A percentile compares a stretch with the other conserved stretches of the same genome.
Evolutionary conservation across 2,797 vertebrate species (phyloP).

Genomic region (Chaenodraco wilsoni): DNA sequence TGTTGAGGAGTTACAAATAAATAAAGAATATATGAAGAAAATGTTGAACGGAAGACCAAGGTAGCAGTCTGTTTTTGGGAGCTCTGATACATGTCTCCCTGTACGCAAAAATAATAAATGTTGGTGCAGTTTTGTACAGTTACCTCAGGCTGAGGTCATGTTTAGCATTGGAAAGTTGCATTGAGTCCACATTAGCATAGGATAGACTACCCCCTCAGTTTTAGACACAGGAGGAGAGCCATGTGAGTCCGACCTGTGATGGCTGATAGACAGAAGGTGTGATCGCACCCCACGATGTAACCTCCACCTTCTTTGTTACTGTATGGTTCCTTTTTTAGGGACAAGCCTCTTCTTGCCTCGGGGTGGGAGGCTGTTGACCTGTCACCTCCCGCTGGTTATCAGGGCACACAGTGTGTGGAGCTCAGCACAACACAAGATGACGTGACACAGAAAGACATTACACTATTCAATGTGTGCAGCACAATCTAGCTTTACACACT

Average conservation of each 20-base stretch:
- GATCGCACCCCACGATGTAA: slow-evolving; percentile 28
- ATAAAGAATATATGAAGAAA: not conserved
- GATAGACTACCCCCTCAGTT: slow-evolving; percentile 1
- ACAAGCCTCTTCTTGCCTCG: slow-evolving; percentile 35
- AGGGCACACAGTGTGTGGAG: slow-evolving; percentile 23
- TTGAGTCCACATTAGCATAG: not conserved
- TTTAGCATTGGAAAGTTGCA: too few species aligned
- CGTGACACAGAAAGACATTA: slow-evolving; percentile 4
- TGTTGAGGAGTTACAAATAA: not conserved
- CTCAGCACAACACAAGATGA: slow-evolving; percentile 9
- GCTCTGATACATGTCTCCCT: not conserved
- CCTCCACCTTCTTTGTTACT: slow-evolving; percentile 35
- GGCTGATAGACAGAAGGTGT: slow-evolving; percentile 24
- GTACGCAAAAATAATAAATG: not conserved
- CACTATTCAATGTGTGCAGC: not conserved
- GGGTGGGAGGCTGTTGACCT: slow-evolving; percentile 69
- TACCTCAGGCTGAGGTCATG: slow-evolving; percentile 18
- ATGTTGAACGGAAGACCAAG: not conserved
- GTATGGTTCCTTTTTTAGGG: slow-evolving; percentile 40
- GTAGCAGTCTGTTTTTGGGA: not conserved
- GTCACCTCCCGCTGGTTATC: slow-evolving; percentile 50
- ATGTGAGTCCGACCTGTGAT: slow-evolving; percentile 31
- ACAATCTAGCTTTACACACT: slow-evolving; percentile 28
- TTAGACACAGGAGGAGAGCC: not conserved
- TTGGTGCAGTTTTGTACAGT: not conserved